Base-by-base conservation (phyloP, 2,113 vertebrate genomes). In the Aspiorhynchus laticeps region DNA sequence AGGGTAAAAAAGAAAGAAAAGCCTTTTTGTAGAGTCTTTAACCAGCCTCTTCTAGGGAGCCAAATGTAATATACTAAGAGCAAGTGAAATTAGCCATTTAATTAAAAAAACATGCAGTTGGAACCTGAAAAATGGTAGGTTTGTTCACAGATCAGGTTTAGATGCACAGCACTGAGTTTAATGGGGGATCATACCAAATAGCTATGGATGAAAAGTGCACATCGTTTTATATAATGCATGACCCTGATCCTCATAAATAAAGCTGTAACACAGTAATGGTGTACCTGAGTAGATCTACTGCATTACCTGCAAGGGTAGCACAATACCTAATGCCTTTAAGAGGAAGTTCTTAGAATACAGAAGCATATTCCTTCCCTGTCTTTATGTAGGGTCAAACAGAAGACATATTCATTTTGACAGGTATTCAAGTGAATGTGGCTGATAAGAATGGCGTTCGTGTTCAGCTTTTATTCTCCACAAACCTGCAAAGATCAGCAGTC, bases 401-500 rank as follows among this genome's bases (percentile, higher is more conserved):
- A 48, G 19, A 74, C 10, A 4, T 74, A 43, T 51, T 79, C 69
- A 48, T 26, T 81, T 38, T 31, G 63, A 82, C 65, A 83, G 48
- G 59, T 53, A 63, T 82, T 75, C 5, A 12, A 71, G 81, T 38
- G 63, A 84, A 80, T 10, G 21, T 48, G 61, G 38, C 63, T 36
- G 86, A 85, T 89, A 85, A 83, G 63, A 83, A 84, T 73, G 79
- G 38, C 0, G 28, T 85, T 86, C 7, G 31, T 61, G 83, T 89
- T 83, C n/a, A 71, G 28, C 53, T 78, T 31, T 83, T 36, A 63
- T 78, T 85, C 67, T 90, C 85, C 86, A 85, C 65, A 36, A 90
- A 90, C 90, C 86, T 83, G 83, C 86, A 87, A 84, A 78, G 38
- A 36, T 85, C 89, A 86, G 65, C 86, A 31, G 84, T 83, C 73